These are phyloP conservation scores for Petrocephalus sullivani DNA, from an alignment of 2,797 vertebrate species.

Conservation along the genomic window DNA sequence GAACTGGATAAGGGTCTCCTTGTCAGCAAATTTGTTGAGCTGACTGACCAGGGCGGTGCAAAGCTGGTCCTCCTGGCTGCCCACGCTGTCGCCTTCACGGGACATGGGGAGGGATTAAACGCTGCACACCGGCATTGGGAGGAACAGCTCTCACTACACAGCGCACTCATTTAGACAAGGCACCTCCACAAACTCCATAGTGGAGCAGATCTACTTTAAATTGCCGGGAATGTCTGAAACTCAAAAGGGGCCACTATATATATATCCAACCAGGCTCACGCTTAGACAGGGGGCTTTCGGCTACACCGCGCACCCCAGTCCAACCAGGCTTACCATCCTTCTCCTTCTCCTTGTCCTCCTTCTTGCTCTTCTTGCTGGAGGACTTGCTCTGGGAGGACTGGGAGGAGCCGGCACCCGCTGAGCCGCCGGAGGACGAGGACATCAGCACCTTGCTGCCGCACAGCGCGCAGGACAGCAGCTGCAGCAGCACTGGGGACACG, in stretches of 20 bases:
- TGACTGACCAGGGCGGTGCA: conserved; percentile 94
- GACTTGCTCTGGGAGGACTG: conserved; percentile 87
- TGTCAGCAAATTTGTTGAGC: conserved; percentile 96
- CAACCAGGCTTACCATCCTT: conserved; percentile 75
- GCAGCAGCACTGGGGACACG: conserved; percentile 88
- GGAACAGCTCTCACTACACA: neutral
- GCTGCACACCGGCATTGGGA: neutral
- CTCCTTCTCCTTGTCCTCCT: conserved; percentile 95
- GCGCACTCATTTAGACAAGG: neutral
- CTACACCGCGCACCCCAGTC: neutral
- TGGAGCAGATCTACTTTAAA: neutral
- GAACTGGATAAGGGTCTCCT: conserved; percentile 96
- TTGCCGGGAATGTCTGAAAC: neutral
- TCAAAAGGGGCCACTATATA: neutral
- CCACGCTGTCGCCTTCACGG: conserved; percentile 73
- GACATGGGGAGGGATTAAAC: neutral
- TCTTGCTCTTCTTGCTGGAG: conserved; percentile 96
- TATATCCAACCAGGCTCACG: neutral
- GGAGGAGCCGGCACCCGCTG: conserved; percentile 65
- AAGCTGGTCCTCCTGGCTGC: conserved; percentile 92
- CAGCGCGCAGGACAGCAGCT: conserved; percentile 93
- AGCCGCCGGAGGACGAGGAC: conserved; percentile 57
- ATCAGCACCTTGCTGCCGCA: conserved; percentile 95
- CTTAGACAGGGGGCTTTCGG: neutral
- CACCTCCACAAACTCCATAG: neutral